Evolutionary conservation across 2,888 invertebrate genomes (phyloP).

Genomic region (Phrixothrix hirtus): DNA sequence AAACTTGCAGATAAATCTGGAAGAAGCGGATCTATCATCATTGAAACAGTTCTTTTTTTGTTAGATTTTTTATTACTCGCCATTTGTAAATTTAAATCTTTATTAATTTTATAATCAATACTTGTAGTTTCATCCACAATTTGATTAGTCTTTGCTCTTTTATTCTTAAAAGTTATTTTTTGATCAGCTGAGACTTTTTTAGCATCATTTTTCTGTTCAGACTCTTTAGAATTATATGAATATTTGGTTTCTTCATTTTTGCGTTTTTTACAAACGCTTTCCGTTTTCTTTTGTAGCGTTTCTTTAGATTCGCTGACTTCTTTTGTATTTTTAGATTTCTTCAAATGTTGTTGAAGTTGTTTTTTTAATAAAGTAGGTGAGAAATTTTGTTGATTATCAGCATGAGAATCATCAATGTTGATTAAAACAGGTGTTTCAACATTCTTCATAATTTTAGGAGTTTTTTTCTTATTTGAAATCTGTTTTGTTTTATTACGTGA

Average conservation of each 20-base stretch:
- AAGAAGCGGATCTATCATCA: too few relatives aligned
- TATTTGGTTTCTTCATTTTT: background rate
- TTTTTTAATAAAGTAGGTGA: too few relatives aligned
- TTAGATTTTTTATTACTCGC: background rate
- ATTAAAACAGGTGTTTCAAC: too few relatives aligned
- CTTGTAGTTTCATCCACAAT: background rate
- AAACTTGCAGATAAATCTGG: too few relatives aligned
- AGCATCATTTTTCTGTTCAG: background rate
- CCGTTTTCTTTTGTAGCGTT: too few relatives aligned
- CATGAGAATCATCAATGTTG: too few relatives aligned
- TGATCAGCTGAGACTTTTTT: too few relatives aligned
- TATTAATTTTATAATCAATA: background rate
- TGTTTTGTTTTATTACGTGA: background rate
- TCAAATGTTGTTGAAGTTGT: too few relatives aligned
- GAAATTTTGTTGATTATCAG: too few relatives aligned
- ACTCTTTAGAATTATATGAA: background rate
- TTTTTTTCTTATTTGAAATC: background rate
- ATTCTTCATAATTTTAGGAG: background rate
- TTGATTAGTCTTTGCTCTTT: background rate
- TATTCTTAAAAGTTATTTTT: background rate
- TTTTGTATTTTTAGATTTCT: too few relatives aligned
- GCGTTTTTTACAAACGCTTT: too few relatives aligned
- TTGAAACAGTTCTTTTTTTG: background rate
- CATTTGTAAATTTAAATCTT: background rate
- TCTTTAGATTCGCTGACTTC: too few relatives aligned